phyloP scores from a whole-genome alignment of 2,797 vertebrate genomes.

The Sternarchorhynchus goeldii region DNA sequence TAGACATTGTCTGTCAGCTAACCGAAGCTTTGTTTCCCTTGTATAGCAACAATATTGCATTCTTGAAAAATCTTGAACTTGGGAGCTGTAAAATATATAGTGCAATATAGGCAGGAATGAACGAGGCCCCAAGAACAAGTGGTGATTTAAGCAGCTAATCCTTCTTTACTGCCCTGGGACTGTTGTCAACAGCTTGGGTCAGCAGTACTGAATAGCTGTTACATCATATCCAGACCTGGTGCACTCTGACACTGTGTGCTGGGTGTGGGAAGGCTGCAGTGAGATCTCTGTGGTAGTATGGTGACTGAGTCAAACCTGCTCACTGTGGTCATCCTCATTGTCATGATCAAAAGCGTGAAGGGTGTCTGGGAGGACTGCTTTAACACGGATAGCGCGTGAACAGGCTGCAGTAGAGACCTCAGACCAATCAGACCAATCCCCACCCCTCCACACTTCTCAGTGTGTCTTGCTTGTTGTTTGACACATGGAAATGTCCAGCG shows the following conservation, averaged over 20 bases:
- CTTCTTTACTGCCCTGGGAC: conserved; percentile 42
- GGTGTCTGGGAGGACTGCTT: conserved; percentile 1
- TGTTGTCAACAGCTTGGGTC: conserved; percentile 63
- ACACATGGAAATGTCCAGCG: no score
- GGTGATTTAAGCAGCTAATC: conserved; percentile 55
- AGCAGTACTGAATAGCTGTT: conserved; percentile 60
- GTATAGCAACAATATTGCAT: not conserved
- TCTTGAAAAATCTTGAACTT: conserved; percentile 19
- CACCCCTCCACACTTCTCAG: not conserved
- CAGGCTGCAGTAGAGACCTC: not conserved
- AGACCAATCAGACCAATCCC: not conserved
- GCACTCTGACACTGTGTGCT: conserved; percentile 55
- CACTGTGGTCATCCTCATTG: conserved; percentile 42
- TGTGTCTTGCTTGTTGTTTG: conserved; percentile 3
- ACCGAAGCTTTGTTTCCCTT: not conserved
- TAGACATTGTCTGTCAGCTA: not conserved
- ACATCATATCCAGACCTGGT: conserved; percentile 46
- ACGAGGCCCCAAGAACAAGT: conserved; percentile 25
- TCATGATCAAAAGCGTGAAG: conserved; percentile 46
- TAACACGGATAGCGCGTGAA: not conserved
- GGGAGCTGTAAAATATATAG: conserved; percentile 8
- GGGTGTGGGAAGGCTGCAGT: conserved; percentile 48
- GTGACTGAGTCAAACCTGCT: conserved; percentile 44
- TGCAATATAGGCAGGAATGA: not conserved
- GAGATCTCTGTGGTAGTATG: conserved; percentile 41